Evolutionary conservation across 2,113 vertebrate genomes (phyloP), one percentile per base, ranked within the genome.

Genomic region (Albula glossodonta): DNA sequence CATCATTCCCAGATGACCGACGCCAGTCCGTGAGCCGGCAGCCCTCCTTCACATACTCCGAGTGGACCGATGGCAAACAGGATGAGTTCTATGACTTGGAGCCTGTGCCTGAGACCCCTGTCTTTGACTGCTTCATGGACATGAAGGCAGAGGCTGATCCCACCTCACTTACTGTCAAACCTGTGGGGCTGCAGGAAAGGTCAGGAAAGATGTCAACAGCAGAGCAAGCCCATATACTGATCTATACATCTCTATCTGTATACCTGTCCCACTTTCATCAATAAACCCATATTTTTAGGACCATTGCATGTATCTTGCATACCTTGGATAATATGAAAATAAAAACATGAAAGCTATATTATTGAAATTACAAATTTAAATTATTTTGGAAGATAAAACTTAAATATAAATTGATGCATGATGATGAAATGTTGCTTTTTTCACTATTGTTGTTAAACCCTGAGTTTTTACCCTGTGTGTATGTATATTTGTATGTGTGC

Each of bases 21-120:
- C 97, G 98, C 53, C 98, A 98, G 87, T 99, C 98, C 0, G 97
- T 99, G 91, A 99, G 97, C 89, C 97, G 98, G 41, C 98, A 99
- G 91, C 98, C 98, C 41, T 99, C 98, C 70, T 99, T 99, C 93
- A 99, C 98, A 0, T 97, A 99, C 91, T 99, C 97, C 0, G 98
- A 99, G 92, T 99, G 98, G 98, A 98, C 97, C 13, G 97, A 98
- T 53, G 96, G 96, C 86, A 96, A 95, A 88, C 96, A 95, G 1
- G 97, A 99, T 78, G 97, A 99, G 84, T 97, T 98, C 88, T 93
- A 97, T 93, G 97, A 98, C 87, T 89, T 97, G 88, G 97, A 99
- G 66, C 93, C 96, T 0, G 94, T 96, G 49, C 98, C 97, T 0
- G 97, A 99, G 93, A 99, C 97, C 0, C 96, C 96, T 0, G 95